Evolutionary conservation across 2,888 invertebrate species (phyloP), one percentile per base, ranked within the genome.

Genomic region (Euphydryas editha): DNA sequence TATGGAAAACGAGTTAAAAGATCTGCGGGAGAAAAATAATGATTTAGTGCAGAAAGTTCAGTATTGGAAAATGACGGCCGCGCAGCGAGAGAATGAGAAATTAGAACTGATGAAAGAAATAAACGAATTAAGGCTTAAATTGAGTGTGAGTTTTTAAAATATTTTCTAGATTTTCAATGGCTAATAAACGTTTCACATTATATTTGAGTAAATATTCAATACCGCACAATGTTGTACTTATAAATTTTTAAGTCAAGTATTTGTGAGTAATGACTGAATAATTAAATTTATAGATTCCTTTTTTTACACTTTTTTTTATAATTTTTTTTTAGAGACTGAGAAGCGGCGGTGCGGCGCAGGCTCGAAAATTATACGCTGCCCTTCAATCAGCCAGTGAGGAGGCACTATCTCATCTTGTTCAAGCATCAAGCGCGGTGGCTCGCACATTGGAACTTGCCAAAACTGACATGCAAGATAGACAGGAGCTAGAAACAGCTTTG

Each of bases 1-100:
- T 65, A 74, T 77, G n/a, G 88, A 89, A 77, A 86, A 87, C 44
- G 85, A 88, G 78, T 66, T 85, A 37, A 82, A 81, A 75, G 81
- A 83, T 69, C 81, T 92, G 10, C 83, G 78, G 67, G 82, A 85
- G 69, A 84, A 81, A 79, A 93, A 93, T 73, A 88, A 79, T 78
- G 88, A 90, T 68, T 75, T 93, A 71, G 91, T 82, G 1, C 83
- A 86, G 65, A 86, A 86, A 70, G 82, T 88, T 8, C 92, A 93
- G 61, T 82, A 82, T 75, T 90, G 86, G 87, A 91, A 90, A 76
- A 81, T 90, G 79, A 80, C 82, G 42, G 87, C 88, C 11, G 87
- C 83, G 18, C 85, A 88, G 67, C 81, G 79, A 36, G 90, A 91
- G 37, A 85, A 84, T 63, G 91, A 93, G 54, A 92, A 90, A 72